These are phyloP conservation scores for Molorchus minor DNA, from an alignment of 2,888 invertebrate genomes.

Conservation along the genomic window DNA sequence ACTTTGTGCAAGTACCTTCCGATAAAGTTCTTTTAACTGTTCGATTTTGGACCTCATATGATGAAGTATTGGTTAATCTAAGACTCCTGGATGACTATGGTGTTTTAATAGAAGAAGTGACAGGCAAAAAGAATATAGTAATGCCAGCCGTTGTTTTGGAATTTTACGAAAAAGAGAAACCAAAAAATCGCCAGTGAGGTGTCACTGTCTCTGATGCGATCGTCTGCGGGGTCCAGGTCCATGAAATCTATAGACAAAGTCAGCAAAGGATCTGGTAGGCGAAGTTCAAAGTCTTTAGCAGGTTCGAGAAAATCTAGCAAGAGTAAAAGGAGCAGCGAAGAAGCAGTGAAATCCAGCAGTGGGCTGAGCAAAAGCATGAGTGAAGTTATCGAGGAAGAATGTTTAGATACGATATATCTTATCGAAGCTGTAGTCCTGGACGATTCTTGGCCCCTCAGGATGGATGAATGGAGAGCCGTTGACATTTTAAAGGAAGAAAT, in stretches of 20 bases:
- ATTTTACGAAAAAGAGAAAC: not conserved
- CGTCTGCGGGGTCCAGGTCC: not conserved
- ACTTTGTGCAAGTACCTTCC: slow-evolving; percentile 17
- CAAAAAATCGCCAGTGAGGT: not conserved
- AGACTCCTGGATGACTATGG: slow-evolving; percentile 36
- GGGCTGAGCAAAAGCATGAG: not conserved
- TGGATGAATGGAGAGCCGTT: slow-evolving; percentile 58
- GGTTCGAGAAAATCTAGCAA: not conserved
- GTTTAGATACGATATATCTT: slow-evolving; percentile 6
- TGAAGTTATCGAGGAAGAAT: not conserved
- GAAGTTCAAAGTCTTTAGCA: not conserved
- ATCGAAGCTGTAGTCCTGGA: slow-evolving; percentile 55
- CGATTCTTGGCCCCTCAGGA: slow-evolving; percentile 61
- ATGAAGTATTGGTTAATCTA: slow-evolving; percentile 34
- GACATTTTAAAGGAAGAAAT: slow-evolving; percentile 35
- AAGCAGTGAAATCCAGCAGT: not conserved
- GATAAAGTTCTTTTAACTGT: slow-evolving; percentile 28
- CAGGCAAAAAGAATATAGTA: slow-evolving; percentile 29
- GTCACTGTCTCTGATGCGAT: not conserved
- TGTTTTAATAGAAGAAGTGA: slow-evolving; percentile 24
- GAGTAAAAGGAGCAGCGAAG: not conserved
- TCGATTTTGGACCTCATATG: slow-evolving; percentile 34
- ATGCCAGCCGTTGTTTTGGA: slow-evolving; percentile 31
- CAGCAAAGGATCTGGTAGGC: not conserved
- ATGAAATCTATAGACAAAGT: not conserved